Conservation (phyloP, 2,113 vertebrate species). For the Ameiurus melas region DNA sequence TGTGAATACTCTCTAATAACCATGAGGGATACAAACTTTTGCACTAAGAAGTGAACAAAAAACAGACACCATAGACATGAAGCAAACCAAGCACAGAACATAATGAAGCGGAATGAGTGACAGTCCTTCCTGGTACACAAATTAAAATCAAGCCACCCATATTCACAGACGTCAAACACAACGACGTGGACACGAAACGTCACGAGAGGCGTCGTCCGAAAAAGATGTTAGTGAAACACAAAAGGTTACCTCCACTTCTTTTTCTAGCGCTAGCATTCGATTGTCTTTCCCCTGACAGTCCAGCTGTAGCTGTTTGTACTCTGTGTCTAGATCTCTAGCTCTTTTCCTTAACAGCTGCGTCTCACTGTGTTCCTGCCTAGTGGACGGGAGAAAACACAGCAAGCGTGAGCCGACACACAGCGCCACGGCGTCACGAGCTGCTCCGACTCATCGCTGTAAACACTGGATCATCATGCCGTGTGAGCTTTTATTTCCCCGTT, state of each 20-base stretch:
- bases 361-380: slow-evolving; percentile 79
- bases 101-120: not conserved
- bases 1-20: not conserved
- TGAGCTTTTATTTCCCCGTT: not conserved
- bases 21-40: slow-evolving; percentile 62
- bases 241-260: slow-evolving; percentile 75
- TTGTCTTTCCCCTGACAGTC: slow-evolving; percentile 78
- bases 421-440: slow-evolving; percentile 16
- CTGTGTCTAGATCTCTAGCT: slow-evolving; percentile 80
- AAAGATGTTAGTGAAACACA: slow-evolving; percentile 52
- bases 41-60: not conserved
- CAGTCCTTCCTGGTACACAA: slow-evolving; percentile 1
- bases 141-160: not conserved
- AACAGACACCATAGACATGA: slow-evolving; percentile 43
- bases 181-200: slow-evolving; percentile 30
- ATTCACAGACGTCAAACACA: slow-evolving; percentile 18
- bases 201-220: slow-evolving; percentile 52
- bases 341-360: slow-evolving; percentile 80
- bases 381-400: slow-evolving; percentile 62
- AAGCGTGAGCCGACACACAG: slow-evolving; percentile 42
- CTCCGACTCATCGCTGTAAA: not conserved
- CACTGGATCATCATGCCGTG: not conserved
- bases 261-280: slow-evolving; percentile 75
- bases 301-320: slow-evolving; percentile 81
- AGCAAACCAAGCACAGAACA: slow-evolving; percentile 30